A percentile compares a stretch with the other conserved stretches of the same genome.
These are phyloP conservation scores for Chrysolina haemoptera DNA, from an alignment of 2,888 invertebrate genomes.

Conservation along the genomic window DNA sequence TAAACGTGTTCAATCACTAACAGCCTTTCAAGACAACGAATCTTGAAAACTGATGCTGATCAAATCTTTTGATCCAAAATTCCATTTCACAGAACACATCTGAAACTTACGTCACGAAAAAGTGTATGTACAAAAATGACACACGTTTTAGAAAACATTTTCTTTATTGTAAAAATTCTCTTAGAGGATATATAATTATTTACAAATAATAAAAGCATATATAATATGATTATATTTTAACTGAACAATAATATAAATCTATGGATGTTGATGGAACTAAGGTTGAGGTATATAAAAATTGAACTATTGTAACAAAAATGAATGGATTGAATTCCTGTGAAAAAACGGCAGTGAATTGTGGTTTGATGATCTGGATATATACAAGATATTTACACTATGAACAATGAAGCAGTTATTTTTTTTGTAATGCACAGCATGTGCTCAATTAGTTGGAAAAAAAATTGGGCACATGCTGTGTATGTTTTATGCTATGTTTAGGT, in stretches of 20 bases:
- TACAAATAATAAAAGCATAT: slow-evolving; percentile 54
- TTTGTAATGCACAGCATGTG: slow-evolving; percentile 35
- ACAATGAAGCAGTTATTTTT: slow-evolving; percentile 37
- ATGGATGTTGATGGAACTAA: slow-evolving; percentile 53
- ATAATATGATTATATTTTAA: slow-evolving; percentile 53
- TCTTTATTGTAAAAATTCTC: slow-evolving; percentile 54
- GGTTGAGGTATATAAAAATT: slow-evolving; percentile 55
- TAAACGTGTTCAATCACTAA: no score
- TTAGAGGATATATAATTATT: slow-evolving; percentile 53
- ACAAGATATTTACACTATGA: slow-evolving; percentile 47
- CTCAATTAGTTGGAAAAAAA: not conserved
- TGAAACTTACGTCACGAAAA: no score
- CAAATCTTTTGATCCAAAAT: not conserved
- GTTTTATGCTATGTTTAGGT: slow-evolving; percentile 54
- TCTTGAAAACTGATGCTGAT: not conserved
- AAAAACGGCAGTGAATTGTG: slow-evolving; percentile 54
- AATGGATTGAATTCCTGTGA: slow-evolving; percentile 35
- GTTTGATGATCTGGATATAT: slow-evolving; percentile 42
- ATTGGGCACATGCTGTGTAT: slow-evolving; percentile 15
- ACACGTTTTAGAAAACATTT: slow-evolving; percentile 43
- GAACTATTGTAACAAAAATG: slow-evolving; percentile 54
- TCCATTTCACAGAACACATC: no score
- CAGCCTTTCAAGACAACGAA: no score
- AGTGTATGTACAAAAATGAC: not conserved
- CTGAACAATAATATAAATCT: slow-evolving; percentile 53